These are phyloP conservation scores for Lithobates pipiens DNA, from an alignment of 2,797 vertebrate genomes.

Conservation along the genomic window DNA sequence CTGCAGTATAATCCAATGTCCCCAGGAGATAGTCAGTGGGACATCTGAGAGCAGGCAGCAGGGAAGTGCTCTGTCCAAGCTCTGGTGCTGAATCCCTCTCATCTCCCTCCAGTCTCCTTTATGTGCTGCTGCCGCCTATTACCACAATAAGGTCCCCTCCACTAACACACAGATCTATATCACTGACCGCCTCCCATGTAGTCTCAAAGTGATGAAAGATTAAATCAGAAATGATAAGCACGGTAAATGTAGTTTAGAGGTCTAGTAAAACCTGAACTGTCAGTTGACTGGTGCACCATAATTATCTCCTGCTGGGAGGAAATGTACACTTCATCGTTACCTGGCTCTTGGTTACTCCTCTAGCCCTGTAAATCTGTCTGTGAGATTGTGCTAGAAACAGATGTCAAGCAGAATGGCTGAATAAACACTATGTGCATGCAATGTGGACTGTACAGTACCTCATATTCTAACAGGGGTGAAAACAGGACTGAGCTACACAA, in stretches of 20 bases:
- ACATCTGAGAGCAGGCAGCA: background rate
- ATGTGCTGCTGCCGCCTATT: background rate
- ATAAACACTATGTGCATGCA: conserved; percentile 37
- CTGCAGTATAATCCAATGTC: no score
- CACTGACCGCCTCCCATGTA: background rate
- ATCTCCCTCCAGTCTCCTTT: background rate
- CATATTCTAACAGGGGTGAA: background rate
- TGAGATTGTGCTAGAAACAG: conserved; percentile 64
- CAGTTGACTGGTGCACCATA: background rate
- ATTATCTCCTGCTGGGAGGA: conserved; percentile 35
- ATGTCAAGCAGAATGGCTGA: conserved; percentile 61
- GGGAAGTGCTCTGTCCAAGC: conserved; percentile 26
- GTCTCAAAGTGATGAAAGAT: background rate
- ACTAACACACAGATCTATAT: background rate
- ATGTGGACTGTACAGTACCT: background rate
- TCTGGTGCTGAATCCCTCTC: conserved; percentile 33
- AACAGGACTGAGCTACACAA: background rate
- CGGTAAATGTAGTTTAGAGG: conserved; percentile 26
- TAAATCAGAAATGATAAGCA: background rate
- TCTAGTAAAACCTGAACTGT: background rate
- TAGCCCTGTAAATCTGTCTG: conserved; percentile 61
- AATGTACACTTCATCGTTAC: conserved; percentile 65
- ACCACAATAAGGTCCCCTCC: no score
- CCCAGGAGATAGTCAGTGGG: background rate
- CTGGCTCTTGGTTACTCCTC: conserved; percentile 57